Evolutionary conservation across 2,888 invertebrate species (phyloP).

Genomic region (Villa cingulata): DNA sequence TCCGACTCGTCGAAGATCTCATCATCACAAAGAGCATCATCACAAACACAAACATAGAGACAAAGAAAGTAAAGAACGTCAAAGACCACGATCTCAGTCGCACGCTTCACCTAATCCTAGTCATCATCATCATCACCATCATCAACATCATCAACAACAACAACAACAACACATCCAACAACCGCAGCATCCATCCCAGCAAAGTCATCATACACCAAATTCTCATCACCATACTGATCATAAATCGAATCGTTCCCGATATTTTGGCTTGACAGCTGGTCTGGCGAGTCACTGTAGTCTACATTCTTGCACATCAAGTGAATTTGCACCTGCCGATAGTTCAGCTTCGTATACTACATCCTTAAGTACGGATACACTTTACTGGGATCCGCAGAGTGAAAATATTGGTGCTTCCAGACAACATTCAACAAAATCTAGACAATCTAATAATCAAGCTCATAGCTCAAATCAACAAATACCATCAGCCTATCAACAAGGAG

Average conservation of each 20-base stretch:
- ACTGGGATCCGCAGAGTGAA: constrained; percentile 54
- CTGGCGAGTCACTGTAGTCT: constrained; percentile 66
- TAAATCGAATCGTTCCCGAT: constrained; percentile 40
- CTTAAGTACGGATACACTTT: constrained; percentile 72
- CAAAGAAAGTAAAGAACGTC: constrained; percentile 32
- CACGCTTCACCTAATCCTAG: constrained; percentile 24
- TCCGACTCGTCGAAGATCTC: constrained; percentile 44
- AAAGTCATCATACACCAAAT: constrained; percentile 26
- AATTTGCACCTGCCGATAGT: constrained; percentile 53
- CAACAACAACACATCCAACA: constrained; percentile 22
- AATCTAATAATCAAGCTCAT: constrained; percentile 29
- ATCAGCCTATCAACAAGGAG: constrained; percentile 31
- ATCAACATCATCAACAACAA: constrained; percentile 29
- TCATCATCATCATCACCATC: constrained; percentile 22
- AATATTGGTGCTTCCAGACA: constrained; percentile 35
- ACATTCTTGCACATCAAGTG: constrained; percentile 70
- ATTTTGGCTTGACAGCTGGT: constrained; percentile 52
- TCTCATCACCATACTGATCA: constrained; percentile 16
- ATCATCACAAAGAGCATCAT: constrained; percentile 45
- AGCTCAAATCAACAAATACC: constrained; percentile 30
- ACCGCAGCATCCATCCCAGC: constrained; percentile 37
- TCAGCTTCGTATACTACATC: constrained; percentile 75
- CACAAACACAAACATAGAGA: constrained; percentile 42
- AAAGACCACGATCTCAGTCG: constrained; percentile 27
- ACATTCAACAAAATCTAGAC: constrained; percentile 46